Evolutionary conservation across 1,140 invertebrate genomes (phyloP).

Genomic region (Heterodera schachtii): DNA sequence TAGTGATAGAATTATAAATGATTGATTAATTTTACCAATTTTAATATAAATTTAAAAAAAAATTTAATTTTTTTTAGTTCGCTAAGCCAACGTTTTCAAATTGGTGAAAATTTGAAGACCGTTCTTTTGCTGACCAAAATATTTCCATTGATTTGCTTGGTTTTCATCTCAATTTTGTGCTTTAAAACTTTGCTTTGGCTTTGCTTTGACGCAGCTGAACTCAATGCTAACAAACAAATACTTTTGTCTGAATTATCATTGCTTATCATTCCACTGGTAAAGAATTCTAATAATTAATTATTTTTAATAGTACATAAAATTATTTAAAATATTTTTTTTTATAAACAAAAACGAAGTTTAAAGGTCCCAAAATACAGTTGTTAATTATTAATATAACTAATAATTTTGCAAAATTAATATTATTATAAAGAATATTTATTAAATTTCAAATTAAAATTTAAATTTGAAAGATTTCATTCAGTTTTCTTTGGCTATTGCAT

Average conservation of each 20-base stretch:
- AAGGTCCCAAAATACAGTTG: too few species aligned
- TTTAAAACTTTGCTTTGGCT: not conserved
- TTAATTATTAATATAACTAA: too few species aligned
- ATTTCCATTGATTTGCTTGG: not conserved
- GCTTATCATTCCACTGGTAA: not conserved
- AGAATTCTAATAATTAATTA: too few species aligned
- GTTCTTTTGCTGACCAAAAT: not conserved
- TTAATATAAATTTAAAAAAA: not conserved
- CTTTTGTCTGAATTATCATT: not conserved
- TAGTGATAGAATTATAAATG: too few species aligned
- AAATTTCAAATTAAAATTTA: not conserved
- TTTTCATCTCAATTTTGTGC: not conserved
- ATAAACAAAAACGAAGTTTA: too few species aligned
- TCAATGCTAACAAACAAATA: not conserved
- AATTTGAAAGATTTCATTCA: not conserved
- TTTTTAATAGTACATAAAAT: too few species aligned
- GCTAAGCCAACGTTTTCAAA: slow-evolving; percentile 24
- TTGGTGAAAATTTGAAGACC: slow-evolving; percentile 18
- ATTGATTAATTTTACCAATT: too few species aligned
- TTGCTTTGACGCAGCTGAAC: not conserved
- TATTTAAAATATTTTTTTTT: too few species aligned
- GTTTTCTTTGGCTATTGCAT: not conserved
- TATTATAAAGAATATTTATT: too few species aligned
- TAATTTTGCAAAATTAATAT: too few species aligned
- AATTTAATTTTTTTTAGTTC: not conserved